Evolutionary conservation across 2,113 vertebrate species (phyloP).

Genomic region (Chloebia gouldiae): DNA sequence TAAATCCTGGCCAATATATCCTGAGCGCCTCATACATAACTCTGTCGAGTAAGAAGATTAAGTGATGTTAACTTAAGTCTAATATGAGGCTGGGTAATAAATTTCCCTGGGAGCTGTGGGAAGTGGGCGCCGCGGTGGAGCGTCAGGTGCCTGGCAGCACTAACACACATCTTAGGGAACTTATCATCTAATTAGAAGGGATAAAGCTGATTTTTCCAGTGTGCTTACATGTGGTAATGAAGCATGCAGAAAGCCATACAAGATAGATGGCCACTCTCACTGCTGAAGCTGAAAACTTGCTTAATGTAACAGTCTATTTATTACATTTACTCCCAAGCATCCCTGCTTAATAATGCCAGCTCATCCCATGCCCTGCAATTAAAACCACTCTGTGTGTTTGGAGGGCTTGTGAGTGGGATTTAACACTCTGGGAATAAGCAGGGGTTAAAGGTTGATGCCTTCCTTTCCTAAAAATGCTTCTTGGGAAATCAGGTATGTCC

Average conservation of each 20-base stretch:
- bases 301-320: slow-evolving; percentile 83
- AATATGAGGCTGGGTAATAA: slow-evolving; percentile 13
- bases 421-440: neutral
- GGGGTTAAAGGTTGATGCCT: neutral
- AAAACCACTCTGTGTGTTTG: slow-evolving; percentile 12
- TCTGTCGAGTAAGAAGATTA: slow-evolving; percentile 20
- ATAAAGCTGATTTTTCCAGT: slow-evolving; percentile 70
- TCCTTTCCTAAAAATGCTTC: fast-evolving
- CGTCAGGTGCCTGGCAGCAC: slow-evolving; percentile 35
- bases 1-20: neutral
- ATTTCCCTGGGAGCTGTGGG: slow-evolving; percentile 3
- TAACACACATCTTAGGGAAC: slow-evolving; percentile 43
- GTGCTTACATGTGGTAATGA: slow-evolving; percentile 78
- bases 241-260: slow-evolving; percentile 71
- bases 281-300: slow-evolving; percentile 75
- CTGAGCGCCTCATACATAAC: neutral
- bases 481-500: neutral
- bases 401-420: neutral
- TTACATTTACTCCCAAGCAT: slow-evolving; percentile 68
- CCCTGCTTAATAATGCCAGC: slow-evolving; percentile 54
- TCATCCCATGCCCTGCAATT: slow-evolving; percentile 55
- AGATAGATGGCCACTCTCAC: slow-evolving; percentile 77
- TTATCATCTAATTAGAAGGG: slow-evolving; percentile 75
- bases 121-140: neutral
- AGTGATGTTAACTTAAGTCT: slow-evolving; percentile 35